phyloP scores from a whole-genome alignment of 2,888 invertebrate species.

The Tubulanus polymorphus region DNA sequence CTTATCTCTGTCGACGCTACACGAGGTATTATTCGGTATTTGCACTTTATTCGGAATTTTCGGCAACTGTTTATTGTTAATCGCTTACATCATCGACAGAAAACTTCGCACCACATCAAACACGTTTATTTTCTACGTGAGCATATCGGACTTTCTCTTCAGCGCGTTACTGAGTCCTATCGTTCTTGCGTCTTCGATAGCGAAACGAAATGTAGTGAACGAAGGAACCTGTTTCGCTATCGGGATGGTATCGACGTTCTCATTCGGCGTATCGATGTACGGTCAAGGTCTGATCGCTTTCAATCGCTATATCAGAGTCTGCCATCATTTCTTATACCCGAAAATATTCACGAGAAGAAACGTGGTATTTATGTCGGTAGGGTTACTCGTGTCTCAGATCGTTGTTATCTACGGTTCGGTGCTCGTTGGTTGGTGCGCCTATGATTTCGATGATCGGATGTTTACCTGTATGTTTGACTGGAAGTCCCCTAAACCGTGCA shows the following conservation, averaged over 20 bases:
- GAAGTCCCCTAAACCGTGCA: neutral
- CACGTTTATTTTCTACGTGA: neutral
- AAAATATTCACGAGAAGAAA: neutral
- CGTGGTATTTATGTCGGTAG: neutral
- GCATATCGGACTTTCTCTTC: neutral
- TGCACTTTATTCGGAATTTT: slow-evolving; percentile 1
- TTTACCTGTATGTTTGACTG: neutral
- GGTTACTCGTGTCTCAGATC: neutral
- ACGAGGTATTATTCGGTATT: too few relatives aligned
- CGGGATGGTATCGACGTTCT: neutral
- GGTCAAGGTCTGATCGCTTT: neutral
- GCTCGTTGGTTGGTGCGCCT: neutral
- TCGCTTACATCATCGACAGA: neutral
- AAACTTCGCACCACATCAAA: neutral
- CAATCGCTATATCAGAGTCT: neutral
- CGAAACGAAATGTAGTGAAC: neutral
- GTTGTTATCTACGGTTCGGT: neutral
- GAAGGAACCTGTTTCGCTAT: neutral
- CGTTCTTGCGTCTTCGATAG: neutral
- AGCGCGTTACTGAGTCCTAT: neutral
- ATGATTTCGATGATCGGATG: neutral
- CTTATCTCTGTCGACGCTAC: too few relatives aligned
- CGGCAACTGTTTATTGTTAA: neutral
- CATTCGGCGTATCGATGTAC: neutral
- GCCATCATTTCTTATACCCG: neutral